Conservation (phyloP, 2,888 invertebrate species). For the Brenthis ino region DNA sequence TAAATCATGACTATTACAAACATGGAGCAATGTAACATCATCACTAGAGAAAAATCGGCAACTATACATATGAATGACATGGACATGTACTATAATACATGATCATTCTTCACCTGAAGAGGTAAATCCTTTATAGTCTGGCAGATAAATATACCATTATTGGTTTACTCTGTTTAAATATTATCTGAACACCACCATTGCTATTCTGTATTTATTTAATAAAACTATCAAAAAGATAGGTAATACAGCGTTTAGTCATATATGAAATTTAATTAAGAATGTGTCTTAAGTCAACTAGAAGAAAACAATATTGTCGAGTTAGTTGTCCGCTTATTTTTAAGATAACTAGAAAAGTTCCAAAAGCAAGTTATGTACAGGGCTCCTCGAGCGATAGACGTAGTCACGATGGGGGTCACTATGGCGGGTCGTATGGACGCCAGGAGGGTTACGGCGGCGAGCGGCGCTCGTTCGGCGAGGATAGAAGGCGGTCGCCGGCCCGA, state of each 20-base stretch:
- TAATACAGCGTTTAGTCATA: not conserved
- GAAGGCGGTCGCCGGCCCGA: constrained; percentile 80
- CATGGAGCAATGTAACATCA: not conserved
- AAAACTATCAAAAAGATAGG: constrained; percentile 5
- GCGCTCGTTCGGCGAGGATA: constrained; percentile 78
- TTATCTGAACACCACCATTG: not conserved
- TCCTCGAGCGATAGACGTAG: constrained; percentile 81
- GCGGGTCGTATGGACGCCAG: constrained; percentile 81
- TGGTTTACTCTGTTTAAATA: constrained; percentile 12
- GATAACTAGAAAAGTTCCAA: constrained; percentile 53
- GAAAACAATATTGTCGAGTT: not conserved
- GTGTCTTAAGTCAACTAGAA: constrained; percentile 1
- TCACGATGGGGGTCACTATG: constrained; percentile 82
- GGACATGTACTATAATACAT: not conserved
- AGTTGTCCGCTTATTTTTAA: constrained; percentile 43
- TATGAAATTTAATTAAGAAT: not conserved
- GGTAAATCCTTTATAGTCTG: constrained; percentile 12
- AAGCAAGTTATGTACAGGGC: constrained; percentile 79
- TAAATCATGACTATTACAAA: not conserved
- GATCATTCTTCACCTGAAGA: constrained; percentile 10
- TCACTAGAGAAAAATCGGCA: no score
- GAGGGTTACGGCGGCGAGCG: constrained; percentile 78
- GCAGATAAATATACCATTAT: constrained; percentile 19
- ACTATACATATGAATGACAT: no score
- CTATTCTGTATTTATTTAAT: not conserved